phyloP scores from a whole-genome alignment of 2,113 vertebrate genomes.

The Verasper variegatus region DNA sequence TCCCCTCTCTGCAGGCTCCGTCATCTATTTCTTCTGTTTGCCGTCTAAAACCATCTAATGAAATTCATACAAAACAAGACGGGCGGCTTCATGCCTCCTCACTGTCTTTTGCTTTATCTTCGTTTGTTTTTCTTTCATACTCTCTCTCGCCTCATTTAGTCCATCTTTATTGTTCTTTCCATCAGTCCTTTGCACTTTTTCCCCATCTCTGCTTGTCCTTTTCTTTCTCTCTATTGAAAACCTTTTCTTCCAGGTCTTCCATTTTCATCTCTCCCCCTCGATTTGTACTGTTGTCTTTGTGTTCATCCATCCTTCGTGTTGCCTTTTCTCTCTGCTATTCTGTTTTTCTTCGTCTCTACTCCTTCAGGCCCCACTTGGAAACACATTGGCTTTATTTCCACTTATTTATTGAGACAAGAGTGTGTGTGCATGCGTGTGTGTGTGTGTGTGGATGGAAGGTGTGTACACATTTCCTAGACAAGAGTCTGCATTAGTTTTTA shows the following conservation, averaged over 20 bases:
- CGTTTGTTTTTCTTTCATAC: constrained; percentile 41
- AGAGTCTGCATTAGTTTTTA: constrained; percentile 59
- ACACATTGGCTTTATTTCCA: constrained; percentile 15
- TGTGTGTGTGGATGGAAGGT: neutral
- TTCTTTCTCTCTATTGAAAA: neutral
- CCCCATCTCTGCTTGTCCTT: constrained; percentile 5
- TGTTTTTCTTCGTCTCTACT: constrained; percentile 9
- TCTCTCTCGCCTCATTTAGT: constrained; percentile 23
- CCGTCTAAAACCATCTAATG: constrained; percentile 61
- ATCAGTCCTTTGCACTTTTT: constrained; percentile 35
- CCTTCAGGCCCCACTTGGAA: constrained; percentile 42
- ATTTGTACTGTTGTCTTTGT: constrained; percentile 43
- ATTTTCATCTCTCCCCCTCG: constrained; percentile 15
- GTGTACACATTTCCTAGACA: constrained; percentile 38
- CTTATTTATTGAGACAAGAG: constrained; percentile 25
- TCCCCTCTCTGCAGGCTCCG: neutral
- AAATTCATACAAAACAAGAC: constrained; percentile 63
- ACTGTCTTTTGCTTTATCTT: constrained; percentile 7
- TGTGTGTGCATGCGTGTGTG: neutral
- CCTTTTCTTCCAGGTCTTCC: constrained; percentile 3
- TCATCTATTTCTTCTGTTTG: constrained; percentile 40
- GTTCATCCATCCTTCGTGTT: constrained; percentile 16
- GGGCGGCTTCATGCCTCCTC: constrained; percentile 18
- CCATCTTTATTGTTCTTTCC: constrained; percentile 35
- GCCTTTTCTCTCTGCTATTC: constrained; percentile 7